Conservation (phyloP, 1,140 invertebrate species). For the Rhopalosiphum maidis region DNA sequence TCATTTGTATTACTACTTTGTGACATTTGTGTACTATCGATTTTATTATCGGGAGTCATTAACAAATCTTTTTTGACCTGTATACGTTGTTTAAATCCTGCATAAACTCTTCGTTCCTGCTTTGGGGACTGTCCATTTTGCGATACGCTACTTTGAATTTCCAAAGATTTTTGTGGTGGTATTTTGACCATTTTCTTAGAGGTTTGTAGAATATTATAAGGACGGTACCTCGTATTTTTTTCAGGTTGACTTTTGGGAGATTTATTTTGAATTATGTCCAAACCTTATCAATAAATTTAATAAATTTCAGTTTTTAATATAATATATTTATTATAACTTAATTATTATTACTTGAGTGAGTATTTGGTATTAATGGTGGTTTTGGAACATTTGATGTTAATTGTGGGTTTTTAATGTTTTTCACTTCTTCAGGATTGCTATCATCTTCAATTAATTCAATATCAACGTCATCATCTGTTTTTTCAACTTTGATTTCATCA, state of each 20-base stretch:
- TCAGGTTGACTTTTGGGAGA: not conserved
- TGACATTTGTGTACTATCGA: not conserved
- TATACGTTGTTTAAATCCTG: not conserved
- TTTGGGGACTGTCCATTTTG: not conserved
- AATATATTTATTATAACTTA: not conserved
- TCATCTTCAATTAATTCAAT: not conserved
- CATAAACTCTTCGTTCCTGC: not conserved
- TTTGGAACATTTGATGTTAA: conserved; percentile 72
- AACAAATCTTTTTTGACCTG: not conserved
- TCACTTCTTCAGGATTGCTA: not conserved
- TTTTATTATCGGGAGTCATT: not conserved
- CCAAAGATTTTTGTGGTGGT: not conserved
- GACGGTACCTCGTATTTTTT: not conserved
- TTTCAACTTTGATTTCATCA: not conserved
- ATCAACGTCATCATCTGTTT: not conserved
- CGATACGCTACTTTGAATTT: not conserved
- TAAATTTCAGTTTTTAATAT: not conserved
- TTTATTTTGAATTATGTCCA: not conserved
- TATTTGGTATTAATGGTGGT: conserved; percentile 84
- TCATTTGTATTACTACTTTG: not conserved
- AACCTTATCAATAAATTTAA: not conserved
- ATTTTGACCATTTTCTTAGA: conserved; percentile 31
- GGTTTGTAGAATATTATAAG: conserved; percentile 33
- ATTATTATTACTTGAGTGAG: conserved; percentile 89
- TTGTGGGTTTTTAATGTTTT: too few relatives aligned